These are phyloP conservation scores for Apotomis turbidana DNA, from an alignment of 2,888 invertebrate species.

Conservation along the genomic window DNA sequence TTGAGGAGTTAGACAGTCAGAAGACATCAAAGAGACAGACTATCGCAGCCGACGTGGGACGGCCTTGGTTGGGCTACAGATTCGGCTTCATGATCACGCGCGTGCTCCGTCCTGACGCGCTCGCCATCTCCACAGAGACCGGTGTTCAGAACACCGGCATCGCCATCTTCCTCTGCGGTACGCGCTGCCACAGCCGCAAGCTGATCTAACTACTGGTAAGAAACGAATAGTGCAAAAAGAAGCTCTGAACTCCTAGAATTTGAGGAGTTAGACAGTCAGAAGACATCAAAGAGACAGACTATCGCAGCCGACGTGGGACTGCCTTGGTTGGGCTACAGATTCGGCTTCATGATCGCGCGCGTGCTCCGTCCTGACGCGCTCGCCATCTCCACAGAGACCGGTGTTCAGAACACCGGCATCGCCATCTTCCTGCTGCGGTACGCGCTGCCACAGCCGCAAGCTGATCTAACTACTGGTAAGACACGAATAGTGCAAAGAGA, in stretches of 20 bases:
- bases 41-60: slow-evolving; percentile 55
- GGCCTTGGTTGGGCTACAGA: too few species aligned
- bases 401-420: slow-evolving; percentile 97
- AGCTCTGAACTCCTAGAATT: too few species aligned
- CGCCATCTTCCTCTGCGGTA: slow-evolving; percentile 93
- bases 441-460: slow-evolving; percentile 92
- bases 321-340: too few species aligned
- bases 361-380: slow-evolving; percentile 87
- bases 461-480: slow-evolving; percentile 92
- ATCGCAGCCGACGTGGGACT: too few species aligned
- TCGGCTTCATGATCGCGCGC: slow-evolving; percentile 86
- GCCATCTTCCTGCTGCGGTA: slow-evolving; percentile 93
- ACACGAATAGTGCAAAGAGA: background rate
- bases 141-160: slow-evolving; percentile 97
- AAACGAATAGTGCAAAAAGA: too few species aligned
- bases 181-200: slow-evolving; percentile 89
- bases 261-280: too few species aligned
- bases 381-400: slow-evolving; percentile 96
- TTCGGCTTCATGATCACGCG: slow-evolving; percentile 86
- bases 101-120: slow-evolving; percentile 86
- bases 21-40: too few species aligned
- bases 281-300: too few species aligned
- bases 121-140: slow-evolving; percentile 96
- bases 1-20: too few species aligned
- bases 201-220: slow-evolving; percentile 92